phyloP scores from a whole-genome alignment of 2,113 vertebrate species.

The Festucalex cinctus region DNA sequence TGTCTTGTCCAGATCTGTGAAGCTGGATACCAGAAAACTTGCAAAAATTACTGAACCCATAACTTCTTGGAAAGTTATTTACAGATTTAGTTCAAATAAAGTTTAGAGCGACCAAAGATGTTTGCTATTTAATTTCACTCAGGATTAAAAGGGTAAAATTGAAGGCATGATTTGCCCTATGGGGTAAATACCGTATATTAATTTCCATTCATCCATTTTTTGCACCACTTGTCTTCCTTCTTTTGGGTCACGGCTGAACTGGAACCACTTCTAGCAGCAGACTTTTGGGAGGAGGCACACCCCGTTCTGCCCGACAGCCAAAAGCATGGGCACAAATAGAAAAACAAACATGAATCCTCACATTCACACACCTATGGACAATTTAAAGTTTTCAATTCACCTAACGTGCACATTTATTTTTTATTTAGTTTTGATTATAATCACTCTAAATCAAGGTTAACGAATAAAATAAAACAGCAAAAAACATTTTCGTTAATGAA shows the following conservation, averaged over 20 bases:
- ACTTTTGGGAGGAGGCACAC: neutral
- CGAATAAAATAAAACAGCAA: no score
- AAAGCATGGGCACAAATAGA: neutral
- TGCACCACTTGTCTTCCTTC: neutral
- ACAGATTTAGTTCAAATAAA: constrained; percentile 13
- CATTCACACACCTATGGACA: no score
- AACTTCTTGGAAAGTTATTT: constrained; percentile 23
- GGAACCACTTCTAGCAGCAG: neutral
- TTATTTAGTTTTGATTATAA: no score
- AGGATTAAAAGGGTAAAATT: constrained; percentile 1
- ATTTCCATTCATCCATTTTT: neutral
- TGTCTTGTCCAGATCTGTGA: constrained; percentile 27
- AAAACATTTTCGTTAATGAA: no score
- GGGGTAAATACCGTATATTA: neutral
- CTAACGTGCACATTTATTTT: no score
- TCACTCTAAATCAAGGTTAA: no score
- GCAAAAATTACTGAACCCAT: constrained; percentile 3
- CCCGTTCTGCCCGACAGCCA: neutral
- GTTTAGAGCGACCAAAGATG: constrained; percentile 2
- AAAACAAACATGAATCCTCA: no score
- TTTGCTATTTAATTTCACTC: neutral
- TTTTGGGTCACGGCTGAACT: neutral
- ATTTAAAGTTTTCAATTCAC: no score
- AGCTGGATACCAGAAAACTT: neutral
- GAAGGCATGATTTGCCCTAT: neutral